These are phyloP conservation scores for Athetis lepigone DNA, from an alignment of 2,888 invertebrate species.

Conservation along the genomic window DNA sequence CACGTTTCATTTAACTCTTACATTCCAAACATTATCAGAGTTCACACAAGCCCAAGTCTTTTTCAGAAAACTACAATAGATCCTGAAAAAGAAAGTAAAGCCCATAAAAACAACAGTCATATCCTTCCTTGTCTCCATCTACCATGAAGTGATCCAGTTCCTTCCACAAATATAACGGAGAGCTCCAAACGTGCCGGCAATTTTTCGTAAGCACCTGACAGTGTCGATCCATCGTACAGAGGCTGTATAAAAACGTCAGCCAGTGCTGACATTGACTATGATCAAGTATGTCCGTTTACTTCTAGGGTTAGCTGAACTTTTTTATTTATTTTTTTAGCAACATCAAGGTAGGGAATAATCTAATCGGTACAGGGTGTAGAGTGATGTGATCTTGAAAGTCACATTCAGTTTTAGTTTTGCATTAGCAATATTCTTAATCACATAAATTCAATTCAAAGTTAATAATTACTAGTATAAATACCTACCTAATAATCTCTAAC, in stretches of 20 bases:
- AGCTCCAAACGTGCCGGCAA: constrained; percentile 68
- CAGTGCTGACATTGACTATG: constrained; percentile 80
- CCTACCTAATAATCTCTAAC: constrained; percentile 14
- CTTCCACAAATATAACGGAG: constrained; percentile 44
- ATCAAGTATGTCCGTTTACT: constrained; percentile 76
- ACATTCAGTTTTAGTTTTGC: not conserved
- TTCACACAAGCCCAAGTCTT: no score
- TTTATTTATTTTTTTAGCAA: not conserved
- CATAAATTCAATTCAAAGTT: not conserved
- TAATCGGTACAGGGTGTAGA: not conserved
- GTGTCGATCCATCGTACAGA: constrained; percentile 77
- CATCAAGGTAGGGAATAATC: not conserved
- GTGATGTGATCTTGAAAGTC: not conserved
- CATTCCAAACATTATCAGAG: no score
- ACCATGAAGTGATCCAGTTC: constrained; percentile 45
- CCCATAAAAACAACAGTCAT: constrained; percentile 16
- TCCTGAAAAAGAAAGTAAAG: not conserved
- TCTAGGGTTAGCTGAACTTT: constrained; percentile 68
- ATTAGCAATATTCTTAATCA: not conserved
- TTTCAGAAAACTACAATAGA: not conserved
- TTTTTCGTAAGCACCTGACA: constrained; percentile 83
- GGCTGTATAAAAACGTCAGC: constrained; percentile 82
- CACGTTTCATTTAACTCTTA: no score
- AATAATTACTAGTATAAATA: not conserved
- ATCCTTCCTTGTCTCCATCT: constrained; percentile 1